Percentiles rank a stretch among this genome's conserved stretches.
Evolutionary conservation across 2,888 invertebrate species (phyloP).

Genomic region (Colletes collaris): DNA sequence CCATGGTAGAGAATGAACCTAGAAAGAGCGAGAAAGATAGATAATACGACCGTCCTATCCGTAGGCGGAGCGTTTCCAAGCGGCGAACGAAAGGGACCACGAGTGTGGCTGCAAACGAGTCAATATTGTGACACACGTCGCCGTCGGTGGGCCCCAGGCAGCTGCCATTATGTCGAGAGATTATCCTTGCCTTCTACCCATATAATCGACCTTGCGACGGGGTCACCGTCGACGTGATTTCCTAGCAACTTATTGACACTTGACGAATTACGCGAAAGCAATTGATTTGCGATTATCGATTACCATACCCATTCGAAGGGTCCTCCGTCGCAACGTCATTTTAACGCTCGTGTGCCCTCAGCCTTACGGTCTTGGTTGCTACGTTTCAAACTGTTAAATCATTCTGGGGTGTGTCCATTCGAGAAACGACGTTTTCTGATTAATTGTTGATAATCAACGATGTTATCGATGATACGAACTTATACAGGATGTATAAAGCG

Average conservation of each 20-base stretch:
- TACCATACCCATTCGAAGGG: no score
- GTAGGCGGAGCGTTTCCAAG: conserved; percentile 53
- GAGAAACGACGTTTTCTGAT: no score
- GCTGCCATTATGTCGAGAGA: conserved; percentile 49
- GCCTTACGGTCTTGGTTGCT: no score
- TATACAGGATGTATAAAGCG: no score
- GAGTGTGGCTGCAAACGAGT: conserved; percentile 44
- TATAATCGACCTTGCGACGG: conserved; percentile 46
- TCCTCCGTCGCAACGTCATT: neutral
- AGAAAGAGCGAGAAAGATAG: neutral
- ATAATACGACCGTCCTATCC: neutral
- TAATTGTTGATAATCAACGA: no score
- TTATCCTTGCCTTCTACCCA: conserved; percentile 50
- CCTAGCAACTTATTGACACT: conserved; percentile 26
- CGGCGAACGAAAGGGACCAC: conserved; percentile 36
- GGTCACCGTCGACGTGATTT: conserved; percentile 28
- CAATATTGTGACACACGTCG: conserved; percentile 68
- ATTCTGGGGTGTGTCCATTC: no score
- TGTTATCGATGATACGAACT: no score
- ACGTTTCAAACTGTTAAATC: no score
- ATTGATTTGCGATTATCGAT: neutral
- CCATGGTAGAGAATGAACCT: neutral
- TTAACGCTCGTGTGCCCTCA: no score
- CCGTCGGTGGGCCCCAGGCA: conserved; percentile 40
- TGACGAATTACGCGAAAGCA: conserved; percentile 21